Conservation (phyloP, 2,113 vertebrate species). For the Podocnemis expansa region DNA sequence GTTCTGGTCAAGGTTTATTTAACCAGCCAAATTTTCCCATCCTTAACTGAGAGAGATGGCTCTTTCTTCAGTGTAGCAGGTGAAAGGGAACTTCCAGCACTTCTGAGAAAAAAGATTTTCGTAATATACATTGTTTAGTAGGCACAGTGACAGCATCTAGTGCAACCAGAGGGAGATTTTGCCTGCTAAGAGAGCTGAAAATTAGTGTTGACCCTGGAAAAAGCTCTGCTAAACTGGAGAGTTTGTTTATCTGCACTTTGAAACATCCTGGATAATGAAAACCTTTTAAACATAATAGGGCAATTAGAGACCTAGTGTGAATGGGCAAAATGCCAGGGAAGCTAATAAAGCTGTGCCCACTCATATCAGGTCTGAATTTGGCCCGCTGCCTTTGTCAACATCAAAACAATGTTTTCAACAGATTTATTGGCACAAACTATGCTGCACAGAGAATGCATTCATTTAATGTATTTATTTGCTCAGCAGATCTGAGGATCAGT, state of each 20-base stretch:
- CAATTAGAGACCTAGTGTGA: constrained; percentile 58
- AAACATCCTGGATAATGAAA: constrained; percentile 62
- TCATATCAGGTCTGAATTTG: constrained; percentile 38
- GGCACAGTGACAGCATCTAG: background rate
- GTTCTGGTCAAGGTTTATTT: constrained; percentile 42
- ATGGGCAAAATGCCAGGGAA: constrained; percentile 35
- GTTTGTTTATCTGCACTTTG: constrained; percentile 71
- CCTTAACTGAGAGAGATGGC: constrained; percentile 4
- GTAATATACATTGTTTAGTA: constrained; percentile 12
- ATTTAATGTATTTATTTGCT: constrained; percentile 64
- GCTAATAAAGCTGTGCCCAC: background rate
- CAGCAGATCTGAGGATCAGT: constrained; percentile 6
- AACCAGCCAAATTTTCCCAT: background rate
- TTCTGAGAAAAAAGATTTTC: background rate
- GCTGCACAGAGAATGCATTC: constrained; percentile 28
- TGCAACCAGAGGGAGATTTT: constrained; percentile 17
- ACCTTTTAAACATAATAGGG: constrained; percentile 61
- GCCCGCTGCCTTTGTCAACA: constrained; percentile 39
- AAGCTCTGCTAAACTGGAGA: constrained; percentile 59
- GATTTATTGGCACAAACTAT: constrained; percentile 47
- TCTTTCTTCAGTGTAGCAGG: background rate
- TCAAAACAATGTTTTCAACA: constrained; percentile 50
- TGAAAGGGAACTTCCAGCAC: background rate
- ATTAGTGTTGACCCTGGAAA: constrained; percentile 65
- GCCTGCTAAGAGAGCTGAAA: constrained; percentile 47